Conservation (phyloP, 64 coral and sea anemone genomes). For the Montipora efflorescens region DNA sequence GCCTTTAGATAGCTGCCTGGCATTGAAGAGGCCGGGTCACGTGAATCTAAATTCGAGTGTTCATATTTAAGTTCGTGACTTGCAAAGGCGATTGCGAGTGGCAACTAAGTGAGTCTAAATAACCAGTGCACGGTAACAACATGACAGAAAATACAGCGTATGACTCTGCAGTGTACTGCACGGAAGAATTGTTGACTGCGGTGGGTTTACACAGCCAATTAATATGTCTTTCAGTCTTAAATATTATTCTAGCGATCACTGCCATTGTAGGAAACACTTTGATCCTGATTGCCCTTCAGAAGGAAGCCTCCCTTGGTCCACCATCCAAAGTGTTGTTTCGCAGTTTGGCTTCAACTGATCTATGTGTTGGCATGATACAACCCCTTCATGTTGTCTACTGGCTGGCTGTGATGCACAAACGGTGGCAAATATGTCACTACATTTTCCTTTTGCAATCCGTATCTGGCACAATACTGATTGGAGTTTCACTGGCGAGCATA, state of each 20-base stretch:
- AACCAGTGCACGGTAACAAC: too few species aligned
- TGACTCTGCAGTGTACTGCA: not conserved
- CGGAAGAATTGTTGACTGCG: not conserved
- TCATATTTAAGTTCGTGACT: too few species aligned
- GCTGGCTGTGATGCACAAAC: not conserved
- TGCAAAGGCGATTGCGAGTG: too few species aligned
- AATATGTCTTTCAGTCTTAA: not conserved
- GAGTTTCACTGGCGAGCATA: not conserved
- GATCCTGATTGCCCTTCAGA: not conserved
- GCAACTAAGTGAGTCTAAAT: too few species aligned
- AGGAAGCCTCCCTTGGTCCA: not conserved
- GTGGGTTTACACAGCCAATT: not conserved
- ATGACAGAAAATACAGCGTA: too few species aligned
- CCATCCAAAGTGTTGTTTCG: not conserved
- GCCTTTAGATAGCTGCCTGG: too few species aligned
- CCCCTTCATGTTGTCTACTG: not conserved
- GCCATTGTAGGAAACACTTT: not conserved
- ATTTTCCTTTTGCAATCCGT: not conserved
- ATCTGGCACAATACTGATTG: not conserved
- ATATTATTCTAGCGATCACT: not conserved
- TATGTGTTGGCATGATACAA: not conserved
- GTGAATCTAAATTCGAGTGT: too few species aligned
- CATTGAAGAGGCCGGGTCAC: too few species aligned
- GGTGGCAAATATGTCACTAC: not conserved
- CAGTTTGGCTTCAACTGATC: not conserved